A percentile compares a stretch with the other conserved stretches of the same genome.
phyloP scores from a whole-genome alignment of 37 sponge, comb jelly and placozoan genomes.

The Oscarella lobularis region DNA sequence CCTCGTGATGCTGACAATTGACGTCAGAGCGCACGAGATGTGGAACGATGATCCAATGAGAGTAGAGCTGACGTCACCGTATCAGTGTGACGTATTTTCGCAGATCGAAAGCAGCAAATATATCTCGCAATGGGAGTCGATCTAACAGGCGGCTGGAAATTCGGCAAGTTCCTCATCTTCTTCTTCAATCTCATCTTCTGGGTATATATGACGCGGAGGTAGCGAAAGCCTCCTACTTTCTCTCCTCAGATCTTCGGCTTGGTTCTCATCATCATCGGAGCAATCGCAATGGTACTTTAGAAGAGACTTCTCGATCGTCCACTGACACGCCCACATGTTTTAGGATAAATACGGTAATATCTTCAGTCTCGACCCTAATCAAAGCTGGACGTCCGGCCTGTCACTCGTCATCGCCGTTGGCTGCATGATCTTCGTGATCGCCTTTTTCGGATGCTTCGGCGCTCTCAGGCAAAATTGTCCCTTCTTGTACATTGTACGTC shows the following conservation, averaged over 20 bases:
- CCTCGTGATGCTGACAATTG: too few relatives aligned
- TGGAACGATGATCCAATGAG: too few relatives aligned
- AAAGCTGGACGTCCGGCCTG: neutral
- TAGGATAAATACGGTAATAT: neutral
- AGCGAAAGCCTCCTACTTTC: too few relatives aligned
- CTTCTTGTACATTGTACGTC: neutral
- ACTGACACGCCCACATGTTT: too few relatives aligned
- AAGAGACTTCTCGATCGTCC: too few relatives aligned
- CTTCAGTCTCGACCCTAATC: neutral
- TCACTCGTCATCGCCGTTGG: conserved; percentile 1
- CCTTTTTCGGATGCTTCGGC: neutral
- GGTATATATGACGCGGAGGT: too few relatives aligned
- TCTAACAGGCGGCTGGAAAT: neutral
- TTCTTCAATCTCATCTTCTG: neutral
- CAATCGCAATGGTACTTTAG: neutral
- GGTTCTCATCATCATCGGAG: neutral
- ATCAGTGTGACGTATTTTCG: too few relatives aligned
- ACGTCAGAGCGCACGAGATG: too few relatives aligned
- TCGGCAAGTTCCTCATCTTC: neutral
- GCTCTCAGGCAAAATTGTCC: neutral
- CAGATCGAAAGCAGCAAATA: too few relatives aligned
- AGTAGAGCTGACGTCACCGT: too few relatives aligned
- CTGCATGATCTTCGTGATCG: neutral
- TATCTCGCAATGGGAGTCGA: neutral
- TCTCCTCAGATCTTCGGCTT: neutral